Evolutionary conservation across 2,888 invertebrate genomes (phyloP).

Genomic region (Camptogramma bilineatum): DNA sequence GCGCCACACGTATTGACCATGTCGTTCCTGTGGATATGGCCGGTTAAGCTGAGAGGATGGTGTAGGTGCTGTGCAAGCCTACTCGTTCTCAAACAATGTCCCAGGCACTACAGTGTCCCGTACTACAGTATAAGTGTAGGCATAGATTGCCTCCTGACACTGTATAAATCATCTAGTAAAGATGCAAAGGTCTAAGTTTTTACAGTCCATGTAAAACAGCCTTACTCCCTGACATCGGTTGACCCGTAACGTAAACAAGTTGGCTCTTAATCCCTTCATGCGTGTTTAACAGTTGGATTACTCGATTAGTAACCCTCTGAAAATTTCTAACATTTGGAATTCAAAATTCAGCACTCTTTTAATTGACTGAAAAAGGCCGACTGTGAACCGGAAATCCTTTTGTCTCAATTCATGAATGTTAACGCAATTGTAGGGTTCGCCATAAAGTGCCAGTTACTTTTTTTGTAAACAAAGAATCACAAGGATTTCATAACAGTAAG

Average conservation of each 20-base stretch:
- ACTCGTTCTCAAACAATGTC: too few species aligned
- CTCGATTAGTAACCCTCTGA: constrained; percentile 61
- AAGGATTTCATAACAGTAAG: background rate
- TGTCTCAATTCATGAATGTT: constrained; percentile 9
- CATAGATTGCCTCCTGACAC: too few species aligned
- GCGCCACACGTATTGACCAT: too few species aligned
- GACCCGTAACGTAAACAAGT: constrained; percentile 55
- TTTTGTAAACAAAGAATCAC: background rate
- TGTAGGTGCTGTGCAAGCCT: too few species aligned
- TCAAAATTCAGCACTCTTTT: constrained; percentile 59
- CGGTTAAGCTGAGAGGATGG: too few species aligned
- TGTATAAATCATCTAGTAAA: too few species aligned
- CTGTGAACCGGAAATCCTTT: constrained; percentile 41
- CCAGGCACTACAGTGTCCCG: too few species aligned
- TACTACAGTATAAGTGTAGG: too few species aligned
- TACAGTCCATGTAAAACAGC: constrained; percentile 10
- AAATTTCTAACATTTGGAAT: constrained; percentile 52
- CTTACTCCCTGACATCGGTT: constrained; percentile 17
- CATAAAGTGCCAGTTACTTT: background rate
- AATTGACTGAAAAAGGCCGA: constrained; percentile 59
- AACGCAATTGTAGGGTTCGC: background rate
- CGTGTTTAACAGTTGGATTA: constrained; percentile 69
- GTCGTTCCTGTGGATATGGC: too few species aligned
- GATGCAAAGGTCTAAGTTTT: too few species aligned
- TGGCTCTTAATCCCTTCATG: constrained; percentile 66